Percentiles rank a stretch among this genome's conserved stretches.
phyloP scores from a whole-genome alignment of 2,797 vertebrate genomes.

The Semotilus atromaculatus region DNA sequence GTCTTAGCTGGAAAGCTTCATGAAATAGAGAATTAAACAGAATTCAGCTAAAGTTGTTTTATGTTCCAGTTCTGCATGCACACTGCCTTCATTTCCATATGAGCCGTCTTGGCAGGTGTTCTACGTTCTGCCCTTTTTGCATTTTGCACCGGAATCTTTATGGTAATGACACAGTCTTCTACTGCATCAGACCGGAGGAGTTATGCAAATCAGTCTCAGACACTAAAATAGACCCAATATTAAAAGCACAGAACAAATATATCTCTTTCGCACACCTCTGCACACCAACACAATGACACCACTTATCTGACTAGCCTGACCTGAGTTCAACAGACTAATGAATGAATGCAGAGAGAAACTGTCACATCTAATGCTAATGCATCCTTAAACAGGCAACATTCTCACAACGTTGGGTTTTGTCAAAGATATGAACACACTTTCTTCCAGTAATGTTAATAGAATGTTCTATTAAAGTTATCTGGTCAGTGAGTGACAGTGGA shows the following conservation, averaged over 20 bases:
- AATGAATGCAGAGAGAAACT: neutral
- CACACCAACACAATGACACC: neutral
- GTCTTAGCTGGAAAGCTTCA: neutral
- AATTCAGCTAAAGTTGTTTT: neutral
- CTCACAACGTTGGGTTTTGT: neutral
- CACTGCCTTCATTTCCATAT: neutral
- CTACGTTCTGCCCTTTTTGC: neutral
- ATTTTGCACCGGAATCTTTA: conserved; percentile 2
- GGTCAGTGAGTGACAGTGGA: too few species aligned
- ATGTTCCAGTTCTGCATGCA: neutral
- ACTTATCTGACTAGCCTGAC: neutral
- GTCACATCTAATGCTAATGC: neutral
- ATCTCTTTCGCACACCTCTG: neutral
- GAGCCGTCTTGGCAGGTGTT: neutral
- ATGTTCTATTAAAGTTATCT: neutral
- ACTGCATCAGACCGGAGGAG: neutral
- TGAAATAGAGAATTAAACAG: neutral
- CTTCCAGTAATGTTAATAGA: neutral
- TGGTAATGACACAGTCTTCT: neutral
- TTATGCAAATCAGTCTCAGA: conserved; percentile 28
- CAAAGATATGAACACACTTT: neutral
- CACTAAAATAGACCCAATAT: neutral
- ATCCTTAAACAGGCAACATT: neutral
- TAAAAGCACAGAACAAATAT: neutral
- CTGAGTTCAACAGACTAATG: neutral